Percentiles rank a stretch among this genome's conserved stretches.
These are phyloP conservation scores for Paragorgia papillata DNA, from an alignment of 92 coral and sea anemone genomes.

Conservation along the genomic window DNA sequence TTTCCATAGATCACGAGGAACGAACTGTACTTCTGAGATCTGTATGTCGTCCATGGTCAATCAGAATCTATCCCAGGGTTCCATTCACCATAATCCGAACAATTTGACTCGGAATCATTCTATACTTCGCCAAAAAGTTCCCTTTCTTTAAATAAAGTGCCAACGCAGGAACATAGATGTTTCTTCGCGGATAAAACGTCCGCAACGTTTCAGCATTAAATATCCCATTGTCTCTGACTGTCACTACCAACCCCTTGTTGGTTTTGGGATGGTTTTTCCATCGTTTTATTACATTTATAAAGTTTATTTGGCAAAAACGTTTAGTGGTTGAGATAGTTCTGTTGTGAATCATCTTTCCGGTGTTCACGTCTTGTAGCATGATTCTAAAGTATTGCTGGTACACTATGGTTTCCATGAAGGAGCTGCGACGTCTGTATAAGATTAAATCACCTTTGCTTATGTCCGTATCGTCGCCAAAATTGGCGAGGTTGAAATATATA, in stretches of 20 bases:
- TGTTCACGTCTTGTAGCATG: conserved; percentile 1
- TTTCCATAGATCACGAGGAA: too few species aligned
- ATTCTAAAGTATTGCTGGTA: conserved; percentile 23
- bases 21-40: too few species aligned
- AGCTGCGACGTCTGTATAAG: background rate
- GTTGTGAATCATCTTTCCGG: conserved; percentile 13
- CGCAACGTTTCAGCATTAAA: background rate
- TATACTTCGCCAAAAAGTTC: background rate
- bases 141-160: conserved; percentile 5
- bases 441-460: conserved; percentile 10
- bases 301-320: background rate
- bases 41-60: too few species aligned
- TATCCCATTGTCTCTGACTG: conserved; percentile 13
- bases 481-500: conserved; percentile 34
- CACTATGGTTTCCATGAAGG: background rate
- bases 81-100: background rate
- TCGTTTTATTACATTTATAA: background rate
- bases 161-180: conserved; percentile 28
- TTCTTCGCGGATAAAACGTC: conserved; percentile 33
- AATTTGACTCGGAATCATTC: conserved; percentile 13
- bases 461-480: background rate
- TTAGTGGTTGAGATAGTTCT: background rate
- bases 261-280: conserved; percentile 15
- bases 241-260: conserved; percentile 18
- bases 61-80: background rate